phyloP scores from a whole-genome alignment of 2,113 vertebrate genomes.

The Serinus canaria region DNA sequence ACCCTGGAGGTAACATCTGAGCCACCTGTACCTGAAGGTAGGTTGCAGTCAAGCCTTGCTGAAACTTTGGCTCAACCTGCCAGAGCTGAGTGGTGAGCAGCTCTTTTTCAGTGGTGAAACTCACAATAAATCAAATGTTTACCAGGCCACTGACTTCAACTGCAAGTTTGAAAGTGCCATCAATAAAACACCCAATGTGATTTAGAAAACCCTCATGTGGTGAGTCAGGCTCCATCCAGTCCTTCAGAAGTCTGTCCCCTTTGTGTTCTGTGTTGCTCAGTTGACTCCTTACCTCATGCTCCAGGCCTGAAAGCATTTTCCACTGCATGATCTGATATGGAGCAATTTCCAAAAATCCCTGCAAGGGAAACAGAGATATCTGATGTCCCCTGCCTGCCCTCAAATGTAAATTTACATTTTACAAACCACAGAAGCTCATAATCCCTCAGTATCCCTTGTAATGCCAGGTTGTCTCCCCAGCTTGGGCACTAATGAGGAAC shows the following conservation, averaged over 20 bases:
- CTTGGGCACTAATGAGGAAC: conserved; percentile 28
- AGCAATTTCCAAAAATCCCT: conserved; percentile 29
- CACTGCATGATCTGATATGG: neutral
- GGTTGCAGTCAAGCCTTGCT: neutral
- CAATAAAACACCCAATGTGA: neutral
- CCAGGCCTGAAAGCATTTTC: conserved; percentile 32
- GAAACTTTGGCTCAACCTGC: neutral
- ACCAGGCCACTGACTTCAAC: neutral
- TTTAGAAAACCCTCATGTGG: neutral
- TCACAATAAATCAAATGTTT: neutral
- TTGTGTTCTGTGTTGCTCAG: neutral
- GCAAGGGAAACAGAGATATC: conserved; percentile 17
- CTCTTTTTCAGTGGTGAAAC: neutral
- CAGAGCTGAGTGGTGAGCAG: neutral
- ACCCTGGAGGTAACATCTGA: neutral
- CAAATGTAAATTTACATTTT: conserved; percentile 40
- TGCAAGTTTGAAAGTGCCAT: neutral
- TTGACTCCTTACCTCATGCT: conserved; percentile 2
- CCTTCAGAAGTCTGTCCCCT: neutral
- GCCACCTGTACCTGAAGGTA: neutral
- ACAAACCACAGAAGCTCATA: neutral
- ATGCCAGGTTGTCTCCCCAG: conserved; percentile 11
- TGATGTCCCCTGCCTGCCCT: conserved; percentile 20
- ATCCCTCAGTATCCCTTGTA: conserved; percentile 6
- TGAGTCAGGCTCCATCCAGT: neutral